Conservation (phyloP, 2,888 invertebrate genomes). For the Neoscelio sp. region DNA sequence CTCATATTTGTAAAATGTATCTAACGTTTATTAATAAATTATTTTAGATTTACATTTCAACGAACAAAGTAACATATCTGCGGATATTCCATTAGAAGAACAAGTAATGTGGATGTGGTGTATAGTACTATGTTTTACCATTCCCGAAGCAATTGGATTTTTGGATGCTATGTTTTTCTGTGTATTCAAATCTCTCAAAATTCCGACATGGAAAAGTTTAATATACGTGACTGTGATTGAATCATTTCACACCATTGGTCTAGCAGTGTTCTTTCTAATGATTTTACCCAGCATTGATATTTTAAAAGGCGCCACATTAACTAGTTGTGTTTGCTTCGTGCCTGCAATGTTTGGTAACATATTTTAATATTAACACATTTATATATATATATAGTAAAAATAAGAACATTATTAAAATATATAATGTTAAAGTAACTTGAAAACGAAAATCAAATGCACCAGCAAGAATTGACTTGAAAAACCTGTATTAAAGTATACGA, state of each 20-base stretch:
- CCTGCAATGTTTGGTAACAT: slow-evolving; percentile 89
- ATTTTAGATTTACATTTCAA: slow-evolving; percentile 43
- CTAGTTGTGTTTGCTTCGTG: slow-evolving; percentile 92
- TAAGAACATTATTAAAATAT: too few species aligned
- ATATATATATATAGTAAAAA: not conserved
- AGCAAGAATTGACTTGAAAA: too few species aligned
- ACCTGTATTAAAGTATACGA: too few species aligned
- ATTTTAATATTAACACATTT: not conserved
- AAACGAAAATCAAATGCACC: too few species aligned
- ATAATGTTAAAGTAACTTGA: too few species aligned
- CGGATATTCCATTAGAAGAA: slow-evolving; percentile 86
- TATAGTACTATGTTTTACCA: slow-evolving; percentile 88
- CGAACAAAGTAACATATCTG: slow-evolving; percentile 82
- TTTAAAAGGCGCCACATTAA: slow-evolving; percentile 92
- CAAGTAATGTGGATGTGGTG: slow-evolving; percentile 92
- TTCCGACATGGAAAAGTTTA: slow-evolving; percentile 85
- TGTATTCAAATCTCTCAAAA: slow-evolving; percentile 88
- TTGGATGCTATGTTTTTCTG: slow-evolving; percentile 88
- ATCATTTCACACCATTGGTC: slow-evolving; percentile 90
- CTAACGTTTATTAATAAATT: slow-evolving; percentile 54
- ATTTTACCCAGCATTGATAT: slow-evolving; percentile 93
- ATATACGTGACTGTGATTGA: slow-evolving; percentile 89
- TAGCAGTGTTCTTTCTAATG: slow-evolving; percentile 89
- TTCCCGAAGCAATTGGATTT: slow-evolving; percentile 91
- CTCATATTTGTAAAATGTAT: not conserved